phyloP scores from a whole-genome alignment of 2,797 vertebrate genomes.

The Sebastes alutus region DNA sequence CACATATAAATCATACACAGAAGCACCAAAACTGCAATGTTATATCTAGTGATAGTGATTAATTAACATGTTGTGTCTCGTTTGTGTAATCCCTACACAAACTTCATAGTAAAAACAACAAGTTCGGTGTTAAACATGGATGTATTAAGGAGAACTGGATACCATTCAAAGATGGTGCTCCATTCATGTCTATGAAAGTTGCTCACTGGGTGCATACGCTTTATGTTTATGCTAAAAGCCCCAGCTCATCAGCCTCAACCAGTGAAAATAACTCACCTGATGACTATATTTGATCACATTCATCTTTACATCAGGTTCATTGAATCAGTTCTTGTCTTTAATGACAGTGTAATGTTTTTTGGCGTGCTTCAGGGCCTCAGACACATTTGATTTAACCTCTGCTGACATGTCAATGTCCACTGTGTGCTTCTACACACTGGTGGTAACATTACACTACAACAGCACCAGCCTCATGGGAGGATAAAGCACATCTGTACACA shows the following conservation, averaged over 20 bases:
- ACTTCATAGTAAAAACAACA: neutral
- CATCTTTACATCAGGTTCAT: neutral
- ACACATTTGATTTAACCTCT: neutral
- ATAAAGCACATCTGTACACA: neutral
- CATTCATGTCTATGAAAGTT: neutral
- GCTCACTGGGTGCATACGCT: neutral
- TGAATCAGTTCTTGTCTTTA: neutral
- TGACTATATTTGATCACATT: neutral
- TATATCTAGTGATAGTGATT: too few species aligned
- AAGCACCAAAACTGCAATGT: too few species aligned
- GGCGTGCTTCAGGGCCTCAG: neutral
- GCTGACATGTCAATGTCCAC: neutral
- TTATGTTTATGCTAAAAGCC: neutral
- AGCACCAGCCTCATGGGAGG: conserved; percentile 8
- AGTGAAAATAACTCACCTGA: neutral
- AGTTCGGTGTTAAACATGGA: neutral
- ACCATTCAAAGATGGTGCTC: neutral
- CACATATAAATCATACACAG: neutral
- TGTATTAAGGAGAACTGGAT: neutral
- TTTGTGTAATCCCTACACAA: neutral
- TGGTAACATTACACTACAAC: conserved; percentile 6
- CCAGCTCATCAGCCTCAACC: neutral
- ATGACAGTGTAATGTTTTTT: neutral
- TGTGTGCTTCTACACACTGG: neutral
- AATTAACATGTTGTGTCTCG: neutral